Conservation (phyloP, 2,797 vertebrate species). For the Centropyge bicolor region DNA sequence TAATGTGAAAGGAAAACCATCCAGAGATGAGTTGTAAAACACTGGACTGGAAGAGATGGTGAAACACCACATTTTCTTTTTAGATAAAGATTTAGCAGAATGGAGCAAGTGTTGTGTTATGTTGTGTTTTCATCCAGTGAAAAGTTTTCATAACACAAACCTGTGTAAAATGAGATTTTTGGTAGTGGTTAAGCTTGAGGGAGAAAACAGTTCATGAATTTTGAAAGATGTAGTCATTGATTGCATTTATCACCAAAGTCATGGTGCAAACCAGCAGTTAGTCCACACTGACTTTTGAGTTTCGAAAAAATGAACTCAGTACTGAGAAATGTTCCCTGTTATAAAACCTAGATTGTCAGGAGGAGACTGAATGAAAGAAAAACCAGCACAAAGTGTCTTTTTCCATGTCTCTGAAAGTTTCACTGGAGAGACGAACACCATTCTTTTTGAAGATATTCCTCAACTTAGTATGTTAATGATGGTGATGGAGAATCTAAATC, state of each 20-base stretch:
- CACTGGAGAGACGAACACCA: not conserved
- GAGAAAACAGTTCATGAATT: not conserved
- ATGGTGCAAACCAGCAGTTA: no score
- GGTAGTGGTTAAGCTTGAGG: not conserved
- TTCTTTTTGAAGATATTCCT: not conserved
- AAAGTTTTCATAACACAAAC: not conserved
- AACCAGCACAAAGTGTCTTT: not conserved
- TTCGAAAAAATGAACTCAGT: no score
- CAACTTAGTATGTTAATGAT: not conserved
- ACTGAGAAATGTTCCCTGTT: no score
- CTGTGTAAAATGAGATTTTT: not conserved
- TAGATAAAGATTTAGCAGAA: not conserved
- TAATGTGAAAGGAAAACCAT: not conserved
- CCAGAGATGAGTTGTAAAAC: not conserved
- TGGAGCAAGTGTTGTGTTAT: not conserved
- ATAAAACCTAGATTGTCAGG: not conserved
- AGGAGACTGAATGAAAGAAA: not conserved
- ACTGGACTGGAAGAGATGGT: not conserved
- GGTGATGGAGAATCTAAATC: no score
- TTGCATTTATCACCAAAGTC: not conserved
- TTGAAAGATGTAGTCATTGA: not conserved
- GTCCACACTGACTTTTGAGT: no score
- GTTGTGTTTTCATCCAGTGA: not conserved
- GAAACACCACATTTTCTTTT: not conserved
- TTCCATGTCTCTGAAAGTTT: not conserved